Base-by-base conservation (phyloP, 2,797 vertebrate genomes). In the Oryzias dopingdopingensis region DNA sequence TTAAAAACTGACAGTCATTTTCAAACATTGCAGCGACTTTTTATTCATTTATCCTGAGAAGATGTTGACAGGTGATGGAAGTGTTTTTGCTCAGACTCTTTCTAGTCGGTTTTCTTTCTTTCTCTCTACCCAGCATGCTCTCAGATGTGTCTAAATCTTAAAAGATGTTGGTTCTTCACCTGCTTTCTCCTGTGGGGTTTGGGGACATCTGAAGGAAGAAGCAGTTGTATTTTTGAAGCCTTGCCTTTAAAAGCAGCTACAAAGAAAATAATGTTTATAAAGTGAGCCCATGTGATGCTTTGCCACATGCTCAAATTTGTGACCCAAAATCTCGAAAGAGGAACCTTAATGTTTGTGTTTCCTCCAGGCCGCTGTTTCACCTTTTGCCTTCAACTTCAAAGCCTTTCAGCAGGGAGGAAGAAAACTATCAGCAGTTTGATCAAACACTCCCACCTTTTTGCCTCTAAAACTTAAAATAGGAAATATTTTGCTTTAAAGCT, bases 321-420 rank as follows among this genome's bases (percentile, higher is more conserved):
- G 64, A 81, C 70, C 50, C 60, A 60, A 70, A 72, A 67, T 63
- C 62, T 79, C 62, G 63, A 42, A 77, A 58, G 63, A 66, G 13
- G 32, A 67, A 65, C 73, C 73, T 69, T 86, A 62, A 82, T 48
- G 72, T 65, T 55, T 20, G 15, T 81, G 77, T 85, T 81, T 72
- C 67, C 69, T 72, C 54, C 67, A 17, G 74, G 59, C 74, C 56
- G 65, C 81, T 71, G 71, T 60, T 62, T 84, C 73, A 79, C 83
- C 74, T 84, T 71, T 79, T 54, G 66, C 66, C 74, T 81, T 86
- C 74, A 89, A 88, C 84, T 81, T 87, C 86, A 88, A 87, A 91
- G 87, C 65, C 53, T 56, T 60, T 62, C 45, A 44, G 52, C 49
- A 72, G 56, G 6, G 8, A 67, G 51, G 51, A 52, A 40, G 50